Evolutionary conservation across 2,888 invertebrate species (phyloP).

Genomic region (Orthosia gracilis): DNA sequence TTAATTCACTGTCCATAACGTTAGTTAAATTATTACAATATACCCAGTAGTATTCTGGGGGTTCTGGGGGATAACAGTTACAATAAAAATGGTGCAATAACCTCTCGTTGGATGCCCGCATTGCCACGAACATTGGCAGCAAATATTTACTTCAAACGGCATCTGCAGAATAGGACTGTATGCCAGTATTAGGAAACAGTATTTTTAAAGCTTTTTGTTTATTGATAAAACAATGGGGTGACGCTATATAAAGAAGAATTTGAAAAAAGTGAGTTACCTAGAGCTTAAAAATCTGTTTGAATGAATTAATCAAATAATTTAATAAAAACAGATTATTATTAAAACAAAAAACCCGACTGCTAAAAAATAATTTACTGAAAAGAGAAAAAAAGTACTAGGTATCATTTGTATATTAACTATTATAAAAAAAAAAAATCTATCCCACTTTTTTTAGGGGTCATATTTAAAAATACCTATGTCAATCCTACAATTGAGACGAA

Average conservation of each 20-base stretch:
- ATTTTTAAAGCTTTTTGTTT: conserved; percentile 1
- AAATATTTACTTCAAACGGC: conserved; percentile 27
- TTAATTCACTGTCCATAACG: neutral
- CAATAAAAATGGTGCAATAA: conserved; percentile 16
- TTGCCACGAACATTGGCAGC: conserved; percentile 31
- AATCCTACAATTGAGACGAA: too few species aligned
- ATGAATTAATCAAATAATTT: neutral
- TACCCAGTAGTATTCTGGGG: neutral
- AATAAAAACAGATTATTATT: too few species aligned
- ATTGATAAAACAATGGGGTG: neutral
- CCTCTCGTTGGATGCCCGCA: conserved; percentile 8
- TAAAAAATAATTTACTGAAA: too few species aligned
- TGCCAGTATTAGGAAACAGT: neutral
- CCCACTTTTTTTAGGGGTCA: too few species aligned
- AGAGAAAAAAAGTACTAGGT: too few species aligned
- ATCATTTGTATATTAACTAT: too few species aligned
- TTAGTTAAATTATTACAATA: neutral
- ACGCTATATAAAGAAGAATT: neutral
- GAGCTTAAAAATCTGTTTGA: neutral
- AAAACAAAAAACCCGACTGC: too few species aligned
- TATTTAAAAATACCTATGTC: too few species aligned
- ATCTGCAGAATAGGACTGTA: neutral
- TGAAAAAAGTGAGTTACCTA: neutral
- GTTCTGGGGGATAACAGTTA: neutral
- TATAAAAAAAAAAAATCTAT: too few species aligned